Evolutionary conservation across 2,797 vertebrate species (phyloP).

Genomic region (Dendrocincla tyrannina): DNA sequence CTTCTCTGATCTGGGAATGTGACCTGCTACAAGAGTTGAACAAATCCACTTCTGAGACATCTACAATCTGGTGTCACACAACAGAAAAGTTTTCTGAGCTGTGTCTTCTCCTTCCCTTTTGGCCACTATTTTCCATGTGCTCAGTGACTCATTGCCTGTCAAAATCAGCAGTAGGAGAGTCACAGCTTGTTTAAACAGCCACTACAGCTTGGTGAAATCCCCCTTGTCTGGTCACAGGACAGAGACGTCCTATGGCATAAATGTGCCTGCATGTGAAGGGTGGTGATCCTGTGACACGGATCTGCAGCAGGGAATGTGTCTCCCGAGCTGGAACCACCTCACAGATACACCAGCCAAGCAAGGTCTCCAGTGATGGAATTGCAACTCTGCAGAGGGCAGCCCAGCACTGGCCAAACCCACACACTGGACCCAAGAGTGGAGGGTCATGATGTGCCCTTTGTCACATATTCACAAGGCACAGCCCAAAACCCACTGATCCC

Average conservation of each 20-base stretch:
- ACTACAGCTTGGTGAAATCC: neutral
- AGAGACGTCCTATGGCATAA: neutral
- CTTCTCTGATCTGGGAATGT: neutral
- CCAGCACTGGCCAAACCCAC: neutral
- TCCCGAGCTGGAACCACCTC: neutral
- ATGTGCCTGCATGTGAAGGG: neutral
- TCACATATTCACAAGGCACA: neutral
- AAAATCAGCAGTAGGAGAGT: neutral
- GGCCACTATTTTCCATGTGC: neutral
- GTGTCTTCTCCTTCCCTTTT: neutral
- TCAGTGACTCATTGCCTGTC: neutral
- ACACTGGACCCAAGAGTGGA: neutral
- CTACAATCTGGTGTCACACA: neutral
- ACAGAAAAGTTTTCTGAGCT: neutral
- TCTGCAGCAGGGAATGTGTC: neutral
- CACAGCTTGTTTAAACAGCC: neutral
- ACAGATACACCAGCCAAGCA: neutral
- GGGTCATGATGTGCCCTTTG: neutral
- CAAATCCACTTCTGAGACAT: neutral
- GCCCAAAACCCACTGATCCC: neutral
- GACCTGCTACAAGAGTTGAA: neutral
- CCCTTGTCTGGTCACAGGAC: neutral
- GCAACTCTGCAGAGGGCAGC: neutral
- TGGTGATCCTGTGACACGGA: neutral
- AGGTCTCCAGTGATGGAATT: rapidly evolving